Percentiles rank a stretch among this genome's conserved stretches.
These are phyloP conservation scores for Enteromius viviparus DNA, from an alignment of 2,797 vertebrate genomes.

Conservation along the genomic window DNA sequence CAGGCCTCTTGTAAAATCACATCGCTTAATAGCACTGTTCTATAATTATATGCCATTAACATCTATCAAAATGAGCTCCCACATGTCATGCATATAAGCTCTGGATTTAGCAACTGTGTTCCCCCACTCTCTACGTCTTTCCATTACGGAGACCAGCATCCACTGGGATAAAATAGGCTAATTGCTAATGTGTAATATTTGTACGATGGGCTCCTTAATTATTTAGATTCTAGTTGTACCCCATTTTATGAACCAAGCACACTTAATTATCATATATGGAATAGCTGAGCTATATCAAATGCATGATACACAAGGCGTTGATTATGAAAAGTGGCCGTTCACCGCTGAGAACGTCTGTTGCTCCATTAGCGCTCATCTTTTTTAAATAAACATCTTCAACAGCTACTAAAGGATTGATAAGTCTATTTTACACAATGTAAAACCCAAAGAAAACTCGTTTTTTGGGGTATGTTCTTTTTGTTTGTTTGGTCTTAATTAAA, in stretches of 20 bases:
- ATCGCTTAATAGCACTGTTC: slow-evolving; percentile 78
- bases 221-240: slow-evolving; percentile 55
- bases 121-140: slow-evolving; percentile 43
- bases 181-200: slow-evolving; percentile 61
- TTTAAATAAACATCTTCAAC: slow-evolving; percentile 10
- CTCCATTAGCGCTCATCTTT: slow-evolving; percentile 19
- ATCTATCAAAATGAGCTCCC: slow-evolving; percentile 79
- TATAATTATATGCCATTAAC: slow-evolving; percentile 82
- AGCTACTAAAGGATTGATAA: background rate
- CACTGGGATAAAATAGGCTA: slow-evolving; percentile 57
- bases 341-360: slow-evolving; percentile 17
- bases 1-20: slow-evolving; percentile 78
- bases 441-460: too few relatives aligned
- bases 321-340: slow-evolving; percentile 16
- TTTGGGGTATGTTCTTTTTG: background rate
- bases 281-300: slow-evolving; percentile 42
- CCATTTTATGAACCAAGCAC: slow-evolving; percentile 44
- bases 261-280: slow-evolving; percentile 40
- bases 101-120: slow-evolving; percentile 67
- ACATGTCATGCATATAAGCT: slow-evolving; percentile 69
- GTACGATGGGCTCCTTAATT: slow-evolving; percentile 55
- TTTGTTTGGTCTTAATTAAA: background rate
- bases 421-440: background rate
- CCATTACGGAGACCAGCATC: slow-evolving; percentile 52
- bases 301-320: slow-evolving; percentile 10